Percentiles rank a stretch among this genome's conserved stretches.
phyloP scores from a whole-genome alignment of 1,140 invertebrate genomes.

The Macrotrachela quadricornifera region DNA sequence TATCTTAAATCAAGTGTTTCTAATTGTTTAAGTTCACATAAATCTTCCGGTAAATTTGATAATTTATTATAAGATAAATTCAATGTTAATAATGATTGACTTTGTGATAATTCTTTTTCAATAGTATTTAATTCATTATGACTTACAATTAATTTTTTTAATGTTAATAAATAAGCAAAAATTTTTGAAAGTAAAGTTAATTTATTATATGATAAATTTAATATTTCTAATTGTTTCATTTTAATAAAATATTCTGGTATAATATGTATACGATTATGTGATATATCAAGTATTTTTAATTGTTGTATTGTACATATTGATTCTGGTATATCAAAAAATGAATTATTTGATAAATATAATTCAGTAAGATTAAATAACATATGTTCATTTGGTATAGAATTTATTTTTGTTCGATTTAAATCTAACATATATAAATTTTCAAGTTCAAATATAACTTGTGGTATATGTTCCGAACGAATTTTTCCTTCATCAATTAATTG shows the following conservation, averaged over 20 bases:
- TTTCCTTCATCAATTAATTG: constrained; percentile 22
- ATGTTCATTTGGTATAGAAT: constrained; percentile 20
- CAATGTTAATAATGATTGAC: constrained; percentile 14
- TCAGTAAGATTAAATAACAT: constrained; percentile 18
- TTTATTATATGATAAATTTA: constrained; percentile 19
- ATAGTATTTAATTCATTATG: neutral
- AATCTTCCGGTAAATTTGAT: constrained; percentile 14
- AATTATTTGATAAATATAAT: constrained; percentile 23
- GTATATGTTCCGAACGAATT: constrained; percentile 29
- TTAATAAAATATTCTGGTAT: constrained; percentile 19
- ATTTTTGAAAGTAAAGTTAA: constrained; percentile 16
- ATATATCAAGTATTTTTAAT: constrained; percentile 21
- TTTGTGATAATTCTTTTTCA: neutral
- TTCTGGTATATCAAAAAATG: constrained; percentile 20
- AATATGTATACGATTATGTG: constrained; percentile 17
- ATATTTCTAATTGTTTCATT: constrained; percentile 15
- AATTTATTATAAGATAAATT: constrained; percentile 24
- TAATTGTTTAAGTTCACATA: constrained; percentile 17
- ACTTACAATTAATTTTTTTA: neutral
- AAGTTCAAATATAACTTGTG: constrained; percentile 26
- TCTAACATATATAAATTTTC: constrained; percentile 21
- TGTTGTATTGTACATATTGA: neutral
- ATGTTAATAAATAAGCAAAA: constrained; percentile 12
- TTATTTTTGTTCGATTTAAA: constrained; percentile 25
- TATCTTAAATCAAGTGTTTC: constrained; percentile 16